Base-by-base conservation (phyloP, 2,113 vertebrate species). In the Tinamus guttatus region DNA sequence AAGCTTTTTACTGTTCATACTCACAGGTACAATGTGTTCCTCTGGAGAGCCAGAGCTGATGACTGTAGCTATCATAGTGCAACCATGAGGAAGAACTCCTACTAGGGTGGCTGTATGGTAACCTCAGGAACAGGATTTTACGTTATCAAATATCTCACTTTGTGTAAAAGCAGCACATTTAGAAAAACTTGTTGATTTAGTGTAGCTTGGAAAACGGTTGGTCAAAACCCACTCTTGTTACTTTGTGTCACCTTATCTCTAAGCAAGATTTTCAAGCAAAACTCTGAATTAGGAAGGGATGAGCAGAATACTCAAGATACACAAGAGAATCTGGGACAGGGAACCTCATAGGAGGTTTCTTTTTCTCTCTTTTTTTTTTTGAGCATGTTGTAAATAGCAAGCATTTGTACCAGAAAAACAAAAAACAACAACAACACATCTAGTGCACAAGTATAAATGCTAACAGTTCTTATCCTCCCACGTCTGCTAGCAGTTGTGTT, bases 151-250 rank as follows among this genome's bases (percentile, higher is more conserved):
- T 88, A 49, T 93, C 92, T 94, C 81, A 75, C 81, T 87, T 64
- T 0, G 3, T 76, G 63, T 93, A 81, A 94, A 81, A 85, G 56
- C 64, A 74, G 32, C 79, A 81, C 81, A 87, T 94, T 89, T 85
- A 87, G 77, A 74, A 92, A 92, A 91, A 81, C 3, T 21, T 58
- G 74, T 89, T 85, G 84, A 87, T 76, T 49, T 36, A 36, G 49
- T 60, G 47, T 67, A 65, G 85, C 68, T 63, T 65, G 86, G 58
- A 78, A 84, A 80, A 43, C 34, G 41, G 34, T 30, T 89, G 51
- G 64, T 87, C 83, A 77, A 81, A 92, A 71, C 94, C 82, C 89
- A 94, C 87, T 95, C 85, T 25, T 93, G 95, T 83, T 95, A 82
- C 65, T 95, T 93, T 2, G 8, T 92, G 82, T 89, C 90, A 88